Percentiles rank a stretch among this genome's conserved stretches.
Evolutionary conservation across 2,113 vertebrate genomes (phyloP).

Genomic region (Elgaria multicarinata): DNA sequence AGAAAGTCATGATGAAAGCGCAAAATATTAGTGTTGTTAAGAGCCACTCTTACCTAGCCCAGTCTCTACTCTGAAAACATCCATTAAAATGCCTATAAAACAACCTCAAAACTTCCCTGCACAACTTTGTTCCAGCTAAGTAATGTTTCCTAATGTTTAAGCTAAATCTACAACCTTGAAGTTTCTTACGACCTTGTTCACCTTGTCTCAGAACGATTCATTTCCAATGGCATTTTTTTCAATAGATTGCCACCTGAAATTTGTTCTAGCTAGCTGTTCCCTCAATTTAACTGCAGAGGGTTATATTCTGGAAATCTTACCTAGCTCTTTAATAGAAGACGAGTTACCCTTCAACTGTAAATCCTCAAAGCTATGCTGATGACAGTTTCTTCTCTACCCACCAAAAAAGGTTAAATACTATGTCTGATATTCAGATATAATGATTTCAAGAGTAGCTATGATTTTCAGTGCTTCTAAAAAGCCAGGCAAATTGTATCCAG

Average conservation of each 20-base stretch:
- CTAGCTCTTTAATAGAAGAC: background rate
- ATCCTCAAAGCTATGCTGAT: background rate
- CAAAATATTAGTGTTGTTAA: background rate
- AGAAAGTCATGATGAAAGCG: background rate
- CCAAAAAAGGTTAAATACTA: background rate
- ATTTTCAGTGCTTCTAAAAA: conserved; percentile 14
- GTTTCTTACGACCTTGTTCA: background rate
- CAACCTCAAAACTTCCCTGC: background rate
- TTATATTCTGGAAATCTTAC: background rate
- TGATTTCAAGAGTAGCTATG: background rate
- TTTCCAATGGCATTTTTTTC: background rate
- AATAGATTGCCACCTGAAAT: background rate
- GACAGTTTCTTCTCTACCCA: no score
- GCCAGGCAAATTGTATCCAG: rapidly evolving
- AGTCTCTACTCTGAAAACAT: background rate
- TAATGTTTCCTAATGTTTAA: background rate
- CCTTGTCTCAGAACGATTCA: background rate
- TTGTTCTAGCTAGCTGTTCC: background rate
- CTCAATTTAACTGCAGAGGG: background rate
- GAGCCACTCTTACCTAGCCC: background rate
- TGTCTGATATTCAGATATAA: background rate
- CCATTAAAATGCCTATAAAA: background rate
- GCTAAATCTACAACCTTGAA: background rate
- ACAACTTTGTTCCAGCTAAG: background rate
- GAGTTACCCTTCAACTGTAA: background rate